Percentiles rank a stretch among this genome's conserved stretches.
Conservation (phyloP, 2,888 invertebrate genomes). For the Drosophila nr. fundita region DNA sequence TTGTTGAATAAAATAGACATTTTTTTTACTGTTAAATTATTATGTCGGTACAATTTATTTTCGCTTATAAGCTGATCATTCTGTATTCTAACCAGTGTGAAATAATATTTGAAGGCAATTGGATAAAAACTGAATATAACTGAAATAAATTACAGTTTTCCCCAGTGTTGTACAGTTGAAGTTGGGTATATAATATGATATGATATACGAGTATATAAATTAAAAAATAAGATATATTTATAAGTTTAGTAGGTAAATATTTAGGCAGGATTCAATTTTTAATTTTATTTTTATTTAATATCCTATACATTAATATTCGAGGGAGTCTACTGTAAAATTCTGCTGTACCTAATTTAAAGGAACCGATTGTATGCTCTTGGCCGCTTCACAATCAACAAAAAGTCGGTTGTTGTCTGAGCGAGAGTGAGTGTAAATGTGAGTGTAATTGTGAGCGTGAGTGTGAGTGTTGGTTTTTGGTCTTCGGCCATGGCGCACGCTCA, state of each 20-base stretch:
- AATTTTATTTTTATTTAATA: background rate
- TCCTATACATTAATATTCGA: background rate
- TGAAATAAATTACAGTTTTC: too few relatives aligned
- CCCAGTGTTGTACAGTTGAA: background rate
- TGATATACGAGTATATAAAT: too few relatives aligned
- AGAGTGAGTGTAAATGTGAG: conserved; percentile 11
- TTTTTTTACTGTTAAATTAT: background rate
- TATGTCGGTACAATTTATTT: background rate
- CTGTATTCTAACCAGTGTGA: background rate
- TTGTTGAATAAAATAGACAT: accelerated
- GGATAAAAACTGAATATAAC: background rate
- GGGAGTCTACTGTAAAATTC: conserved; percentile 11
- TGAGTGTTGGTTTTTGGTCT: conserved; percentile 28
- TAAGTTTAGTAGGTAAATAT: background rate
- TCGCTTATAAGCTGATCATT: background rate
- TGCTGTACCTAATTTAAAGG: background rate
- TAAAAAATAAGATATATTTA: too few relatives aligned
- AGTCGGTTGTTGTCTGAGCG: conserved; percentile 14
- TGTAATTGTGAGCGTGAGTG: conserved; percentile 15
- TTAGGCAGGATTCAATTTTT: background rate
- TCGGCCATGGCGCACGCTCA: conserved; percentile 73
- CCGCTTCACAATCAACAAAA: conserved; percentile 29
- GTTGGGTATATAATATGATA: background rate
- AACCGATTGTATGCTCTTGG: conserved; percentile 37
- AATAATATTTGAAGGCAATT: background rate